phyloP scores from a whole-genome alignment of 2,888 invertebrate species.

The Julus scanicus region DNA sequence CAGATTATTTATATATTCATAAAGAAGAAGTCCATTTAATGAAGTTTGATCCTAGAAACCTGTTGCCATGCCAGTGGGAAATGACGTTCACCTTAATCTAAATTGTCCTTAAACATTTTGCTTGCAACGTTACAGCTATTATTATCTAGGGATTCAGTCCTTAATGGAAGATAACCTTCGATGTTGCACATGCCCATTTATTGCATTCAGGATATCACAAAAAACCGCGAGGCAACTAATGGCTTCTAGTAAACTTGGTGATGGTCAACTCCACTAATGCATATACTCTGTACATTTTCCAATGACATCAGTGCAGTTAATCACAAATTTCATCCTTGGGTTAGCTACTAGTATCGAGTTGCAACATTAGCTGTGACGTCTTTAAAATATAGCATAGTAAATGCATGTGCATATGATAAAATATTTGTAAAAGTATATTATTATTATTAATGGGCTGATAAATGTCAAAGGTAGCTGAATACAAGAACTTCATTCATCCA shows the following conservation, averaged over 20 bases:
- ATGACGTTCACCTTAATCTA: neutral
- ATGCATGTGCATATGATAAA: no score
- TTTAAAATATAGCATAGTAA: no score
- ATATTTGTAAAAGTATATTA: no score
- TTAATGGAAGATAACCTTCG: neutral
- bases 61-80: neutral
- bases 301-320: neutral
- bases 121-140: neutral
- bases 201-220: neutral
- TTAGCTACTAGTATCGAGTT: no score
- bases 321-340: neutral
- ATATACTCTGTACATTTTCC: neutral
- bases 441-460: no score
- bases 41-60: neutral
- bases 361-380: no score
- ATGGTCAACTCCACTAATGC: neutral
- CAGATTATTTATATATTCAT: neutral
- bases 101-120: neutral
- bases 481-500: no score
- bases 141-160: neutral
- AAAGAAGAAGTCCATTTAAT: neutral
- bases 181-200: neutral
- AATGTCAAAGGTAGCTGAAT: no score
- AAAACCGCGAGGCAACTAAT: neutral
- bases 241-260: neutral